Conservation (phyloP, 2,888 invertebrate species). For the Tolmerus cingulatus region DNA sequence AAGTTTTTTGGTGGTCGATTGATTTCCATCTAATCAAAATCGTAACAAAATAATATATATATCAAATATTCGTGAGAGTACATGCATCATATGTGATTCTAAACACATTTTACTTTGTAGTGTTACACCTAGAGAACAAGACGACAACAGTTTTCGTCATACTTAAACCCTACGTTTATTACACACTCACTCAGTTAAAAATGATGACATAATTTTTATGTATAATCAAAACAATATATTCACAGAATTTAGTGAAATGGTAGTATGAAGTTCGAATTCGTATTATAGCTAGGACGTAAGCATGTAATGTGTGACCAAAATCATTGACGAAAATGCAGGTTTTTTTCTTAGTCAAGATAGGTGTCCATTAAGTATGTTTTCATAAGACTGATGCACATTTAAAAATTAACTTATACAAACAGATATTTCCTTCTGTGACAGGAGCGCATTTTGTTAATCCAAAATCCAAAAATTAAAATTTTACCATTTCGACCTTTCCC, state of each 20-base stretch:
- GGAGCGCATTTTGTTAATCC: neutral
- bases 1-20: constrained; percentile 3
- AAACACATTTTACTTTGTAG: constrained; percentile 12
- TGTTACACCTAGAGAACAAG: neutral
- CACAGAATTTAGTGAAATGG: neutral
- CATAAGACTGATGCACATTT: neutral
- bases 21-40: neutral
- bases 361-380: neutral
- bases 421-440: neutral
- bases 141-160: neutral
- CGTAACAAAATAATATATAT: neutral
- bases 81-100: neutral
- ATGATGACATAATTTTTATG: neutral
- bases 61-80: neutral
- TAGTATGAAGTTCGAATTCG: neutral
- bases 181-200: neutral
- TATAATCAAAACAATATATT: neutral
- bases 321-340: neutral
- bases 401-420: neutral
- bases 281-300: neutral
- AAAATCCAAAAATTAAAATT: neutral
- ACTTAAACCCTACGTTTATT: neutral
- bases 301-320: neutral
- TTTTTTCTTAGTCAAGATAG: neutral
- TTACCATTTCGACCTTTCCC: neutral